Base-by-base conservation (phyloP, 1,140 invertebrate species). In the Phocides pigmalion region DNA sequence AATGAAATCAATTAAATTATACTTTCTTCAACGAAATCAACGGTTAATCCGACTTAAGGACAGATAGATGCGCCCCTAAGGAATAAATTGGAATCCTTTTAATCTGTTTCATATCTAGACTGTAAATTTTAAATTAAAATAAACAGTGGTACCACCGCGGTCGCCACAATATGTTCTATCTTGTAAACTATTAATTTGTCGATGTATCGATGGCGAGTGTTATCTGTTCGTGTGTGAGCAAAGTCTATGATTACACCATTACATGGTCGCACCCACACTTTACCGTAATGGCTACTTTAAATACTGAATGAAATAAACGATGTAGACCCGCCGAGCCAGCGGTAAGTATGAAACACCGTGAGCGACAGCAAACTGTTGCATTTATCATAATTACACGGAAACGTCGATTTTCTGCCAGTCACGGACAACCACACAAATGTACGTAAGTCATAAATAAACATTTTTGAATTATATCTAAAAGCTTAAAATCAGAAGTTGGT, bases 311-410 rank as follows among this genome's bases (percentile, higher is more conserved):
- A 47, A 22, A 22, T 47, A 22, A 47, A 47, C 44, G 11, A 2
- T 32, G 42, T 47, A 47, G 19, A 28, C 3, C 28, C 12, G 15
- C 12, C 0, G 46, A 49, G 28, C 46, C 20, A 46, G 44, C 22
- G 12, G 46, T 25, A 49, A 15, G 35, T 28, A 49, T 28, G 15
- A 11, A 14, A 28, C 8, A 28, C 22, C n/a, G 46, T 14, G 20
- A 28, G 35, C 49, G 53, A 32, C 39, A 58, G 54, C 41, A 19
- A 58, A 58, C 25, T 44, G 54, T 44, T 6, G 42, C 22, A 6
- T 25, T 59, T 59, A 59, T 28, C 22, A 16, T 59, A 59, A 59
- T 59, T 25, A 59, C 22, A 19, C 53, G 53, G 32, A 41, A 41
- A 56, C 19, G 39, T 20, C 9, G 16, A 20, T 56, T 56, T 56